Evolutionary conservation across 1,140 invertebrate genomes (phyloP).

Genomic region (Uloborus diversus): DNA sequence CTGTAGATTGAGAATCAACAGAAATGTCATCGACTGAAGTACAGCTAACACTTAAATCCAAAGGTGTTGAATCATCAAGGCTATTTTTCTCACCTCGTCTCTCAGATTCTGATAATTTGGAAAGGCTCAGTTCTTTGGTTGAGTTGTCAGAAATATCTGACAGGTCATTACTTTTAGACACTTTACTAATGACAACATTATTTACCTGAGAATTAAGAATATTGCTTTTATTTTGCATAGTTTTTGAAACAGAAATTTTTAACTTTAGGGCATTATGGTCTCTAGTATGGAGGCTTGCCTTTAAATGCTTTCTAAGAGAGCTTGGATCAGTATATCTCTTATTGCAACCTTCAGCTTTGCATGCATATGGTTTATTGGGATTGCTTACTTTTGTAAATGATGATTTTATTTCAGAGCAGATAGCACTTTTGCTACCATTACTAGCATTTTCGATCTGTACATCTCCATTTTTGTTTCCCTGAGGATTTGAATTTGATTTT

Average conservation of each 20-base stretch:
- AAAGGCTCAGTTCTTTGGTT: conserved; percentile 26
- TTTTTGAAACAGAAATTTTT: conserved; percentile 14
- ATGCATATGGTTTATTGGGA: conserved; percentile 95
- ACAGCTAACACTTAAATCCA: conserved; percentile 44
- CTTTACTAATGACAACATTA: conserved; percentile 17
- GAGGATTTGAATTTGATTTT: not conserved
- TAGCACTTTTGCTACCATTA: conserved; percentile 91
- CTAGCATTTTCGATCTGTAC: conserved; percentile 18
- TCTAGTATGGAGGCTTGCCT: conserved; percentile 40
- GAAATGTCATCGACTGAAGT: conserved; percentile 21
- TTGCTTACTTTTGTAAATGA: conserved; percentile 99
- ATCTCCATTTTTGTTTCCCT: conserved; percentile 26
- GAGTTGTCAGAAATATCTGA: conserved; percentile 11
- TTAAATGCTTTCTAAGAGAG: conserved; percentile 85
- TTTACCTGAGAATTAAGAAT: conserved; percentile 34
- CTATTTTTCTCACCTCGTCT: not conserved
- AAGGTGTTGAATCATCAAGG: conserved; percentile 38
- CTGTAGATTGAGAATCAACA: not conserved
- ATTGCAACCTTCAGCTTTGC: conserved; percentile 84
- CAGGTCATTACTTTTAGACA: not conserved
- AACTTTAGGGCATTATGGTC: conserved; percentile 45
- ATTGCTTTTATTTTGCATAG: conserved; percentile 12
- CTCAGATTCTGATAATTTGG: not conserved
- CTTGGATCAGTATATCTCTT: conserved; percentile 95
- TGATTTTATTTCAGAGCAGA: conserved; percentile 73